A percentile compares a stretch with the other conserved stretches of the same genome.
These are phyloP conservation scores for Paramuricea clavata DNA, from an alignment of 92 coral and sea anemone species.

Conservation along the genomic window DNA sequence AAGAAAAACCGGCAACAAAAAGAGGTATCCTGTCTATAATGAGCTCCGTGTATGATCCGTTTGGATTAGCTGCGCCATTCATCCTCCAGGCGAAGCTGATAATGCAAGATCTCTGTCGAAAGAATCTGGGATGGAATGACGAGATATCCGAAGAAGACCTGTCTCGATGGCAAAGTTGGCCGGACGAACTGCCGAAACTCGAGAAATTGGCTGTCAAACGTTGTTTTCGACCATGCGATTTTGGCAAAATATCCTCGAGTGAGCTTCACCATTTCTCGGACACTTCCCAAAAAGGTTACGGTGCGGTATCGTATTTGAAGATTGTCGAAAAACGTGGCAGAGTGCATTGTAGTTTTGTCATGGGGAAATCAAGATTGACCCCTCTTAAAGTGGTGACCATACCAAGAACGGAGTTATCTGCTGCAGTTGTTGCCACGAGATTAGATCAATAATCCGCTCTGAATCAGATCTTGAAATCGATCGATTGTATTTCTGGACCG, in stretches of 20 bases:
- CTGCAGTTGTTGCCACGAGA: slow-evolving; percentile 9
- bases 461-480: not conserved
- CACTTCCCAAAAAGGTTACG: slow-evolving; percentile 8
- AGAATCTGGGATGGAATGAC: slow-evolving; percentile 13
- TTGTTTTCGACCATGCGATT: not conserved
- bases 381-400: slow-evolving; percentile 4
- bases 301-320: not conserved
- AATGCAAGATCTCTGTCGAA: slow-evolving; percentile 12
- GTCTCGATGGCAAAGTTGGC: not conserved
- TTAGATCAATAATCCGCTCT: not conserved
- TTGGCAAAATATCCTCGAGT: not conserved
- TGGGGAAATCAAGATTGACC: slow-evolving; percentile 21
- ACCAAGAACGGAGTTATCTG: slow-evolving; percentile 19
- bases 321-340: not conserved
- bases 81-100: not conserved
- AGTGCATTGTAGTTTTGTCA: not conserved
- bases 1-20: slow-evolving; percentile 5
- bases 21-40: not conserved
- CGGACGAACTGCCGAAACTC: slow-evolving; percentile 3
- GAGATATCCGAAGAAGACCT: not conserved
- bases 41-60: slow-evolving; percentile 7
- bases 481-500: not conserved
- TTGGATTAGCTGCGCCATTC: slow-evolving; percentile 12
- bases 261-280: slow-evolving; percentile 17
- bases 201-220: slow-evolving; percentile 2